Percentiles rank a stretch among this genome's conserved stretches.
Evolutionary conservation across 1,140 invertebrate genomes (phyloP).

Genomic region (Drosophila cardini): DNA sequence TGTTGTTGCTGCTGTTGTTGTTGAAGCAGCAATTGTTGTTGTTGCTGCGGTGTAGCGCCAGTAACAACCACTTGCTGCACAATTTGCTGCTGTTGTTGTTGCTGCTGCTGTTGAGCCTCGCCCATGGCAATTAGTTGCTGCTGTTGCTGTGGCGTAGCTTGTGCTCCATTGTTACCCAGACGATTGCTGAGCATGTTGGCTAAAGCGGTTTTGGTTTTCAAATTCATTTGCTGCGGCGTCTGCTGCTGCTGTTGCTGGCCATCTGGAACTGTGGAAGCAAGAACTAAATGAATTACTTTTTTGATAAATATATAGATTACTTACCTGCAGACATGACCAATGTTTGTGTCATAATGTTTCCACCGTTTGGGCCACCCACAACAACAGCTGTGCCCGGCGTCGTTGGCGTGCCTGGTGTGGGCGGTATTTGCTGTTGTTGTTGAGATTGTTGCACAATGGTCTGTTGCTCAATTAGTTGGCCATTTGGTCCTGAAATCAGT

Average conservation of each 20-base stretch:
- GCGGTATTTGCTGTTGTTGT: conserved; percentile 68
- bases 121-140: conserved; percentile 85
- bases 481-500: conserved; percentile 81
- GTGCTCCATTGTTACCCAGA: conserved; percentile 87
- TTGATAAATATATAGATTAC: conserved; percentile 25
- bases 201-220: conserved; percentile 97
- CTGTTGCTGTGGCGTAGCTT: conserved; percentile 85
- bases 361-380: conserved; percentile 30
- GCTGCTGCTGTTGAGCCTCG: conserved; percentile 85
- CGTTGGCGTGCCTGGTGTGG: conserved; percentile 59
- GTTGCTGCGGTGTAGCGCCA: conserved; percentile 61
- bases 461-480: conserved; percentile 81
- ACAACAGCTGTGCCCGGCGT: conserved; percentile 51
- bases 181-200: conserved; percentile 97
- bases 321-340: conserved; percentile 86
- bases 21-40: conserved; percentile 54
- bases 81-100: conserved; percentile 66
- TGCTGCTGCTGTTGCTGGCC: conserved; percentile 81
- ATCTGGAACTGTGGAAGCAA: conserved; percentile 49
- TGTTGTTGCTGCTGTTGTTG: conserved; percentile 77
- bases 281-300: background rate
- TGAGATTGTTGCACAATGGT: conserved; percentile 86
- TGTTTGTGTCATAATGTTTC: conserved; percentile 79
- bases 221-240: conserved; percentile 87
- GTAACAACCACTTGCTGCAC: conserved; percentile 75